Evolutionary conservation across 2,888 invertebrate species (phyloP).

Genomic region (Drosophila cyrtoloma): DNA sequence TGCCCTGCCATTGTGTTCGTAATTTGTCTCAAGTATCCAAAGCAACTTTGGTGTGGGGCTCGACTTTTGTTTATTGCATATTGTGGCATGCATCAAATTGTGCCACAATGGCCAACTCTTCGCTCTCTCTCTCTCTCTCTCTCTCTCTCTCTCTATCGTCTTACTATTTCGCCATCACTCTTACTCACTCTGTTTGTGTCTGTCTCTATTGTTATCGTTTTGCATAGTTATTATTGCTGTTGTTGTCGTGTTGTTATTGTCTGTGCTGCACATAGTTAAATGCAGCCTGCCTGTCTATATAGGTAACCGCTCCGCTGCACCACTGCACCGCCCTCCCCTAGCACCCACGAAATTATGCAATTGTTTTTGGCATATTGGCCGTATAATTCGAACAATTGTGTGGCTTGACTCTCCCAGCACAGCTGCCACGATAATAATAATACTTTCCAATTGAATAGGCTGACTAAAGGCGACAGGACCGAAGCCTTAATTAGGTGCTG

Average conservation of each 20-base stretch:
- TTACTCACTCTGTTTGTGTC: not conserved
- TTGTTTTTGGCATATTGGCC: conserved; percentile 65
- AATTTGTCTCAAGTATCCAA: conserved; percentile 79
- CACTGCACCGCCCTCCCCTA: not conserved
- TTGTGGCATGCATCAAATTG: conserved; percentile 64
- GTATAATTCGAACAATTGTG: conserved; percentile 58
- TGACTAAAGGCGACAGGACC: not conserved
- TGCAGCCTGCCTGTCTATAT: conserved; percentile 31
- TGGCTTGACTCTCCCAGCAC: conserved; percentile 42
- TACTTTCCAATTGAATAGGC: conserved; percentile 62
- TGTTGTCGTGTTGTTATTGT: conserved; percentile 38
- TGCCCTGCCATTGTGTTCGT: conserved; percentile 57
- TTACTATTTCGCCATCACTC: not conserved
- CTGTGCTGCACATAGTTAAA: conserved; percentile 68
- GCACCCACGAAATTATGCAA: conserved; percentile 5
- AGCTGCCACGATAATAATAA: conserved; percentile 56
- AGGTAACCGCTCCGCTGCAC: not conserved
- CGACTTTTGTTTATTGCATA: conserved; percentile 70
- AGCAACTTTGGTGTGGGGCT: conserved; percentile 28
- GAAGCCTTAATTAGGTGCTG: conserved; percentile 16
- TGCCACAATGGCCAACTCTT: conserved; percentile 31
- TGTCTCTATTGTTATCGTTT: conserved; percentile 56
- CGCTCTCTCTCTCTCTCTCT: not conserved
- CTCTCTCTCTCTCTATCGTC: conserved; percentile 1
- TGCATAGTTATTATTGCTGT: conserved; percentile 62